Percentiles rank a stretch among this genome's conserved stretches.
These are phyloP conservation scores for Ceyx melanurus DNA, from an alignment of 2,113 vertebrate species.

Conservation along the genomic window DNA sequence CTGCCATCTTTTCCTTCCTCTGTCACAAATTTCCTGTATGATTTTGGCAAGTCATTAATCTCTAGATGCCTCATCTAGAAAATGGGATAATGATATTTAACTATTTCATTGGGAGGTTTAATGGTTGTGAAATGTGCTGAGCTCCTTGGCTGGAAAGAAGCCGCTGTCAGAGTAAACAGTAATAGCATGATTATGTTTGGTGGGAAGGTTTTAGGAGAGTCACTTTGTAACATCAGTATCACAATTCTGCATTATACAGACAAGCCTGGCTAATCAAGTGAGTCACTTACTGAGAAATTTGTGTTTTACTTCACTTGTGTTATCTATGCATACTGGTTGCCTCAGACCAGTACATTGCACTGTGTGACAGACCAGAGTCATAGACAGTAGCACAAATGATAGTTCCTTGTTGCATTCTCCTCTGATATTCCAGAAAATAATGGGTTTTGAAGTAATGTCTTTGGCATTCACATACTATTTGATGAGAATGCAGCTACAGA, in stretches of 20 bases:
- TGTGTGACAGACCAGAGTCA: neutral
- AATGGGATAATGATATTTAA: constrained; percentile 55
- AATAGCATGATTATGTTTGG: constrained; percentile 23
- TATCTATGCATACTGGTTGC: neutral
- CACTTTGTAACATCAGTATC: neutral
- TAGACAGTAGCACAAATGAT: neutral
- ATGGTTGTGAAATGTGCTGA: constrained; percentile 59
- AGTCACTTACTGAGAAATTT: neutral
- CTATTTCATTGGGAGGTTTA: constrained; percentile 38
- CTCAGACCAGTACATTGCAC: neutral
- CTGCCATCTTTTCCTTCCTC: neutral
- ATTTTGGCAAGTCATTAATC: constrained; percentile 10
- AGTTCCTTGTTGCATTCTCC: neutral
- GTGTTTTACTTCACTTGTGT: neutral
- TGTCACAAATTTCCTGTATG: constrained; percentile 23
- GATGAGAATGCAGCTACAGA: neutral
- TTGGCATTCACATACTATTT: neutral
- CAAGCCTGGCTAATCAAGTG: neutral
- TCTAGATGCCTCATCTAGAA: constrained; percentile 44
- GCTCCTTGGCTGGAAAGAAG: constrained; percentile 31
- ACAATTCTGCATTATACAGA: neutral
- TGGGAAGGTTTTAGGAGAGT: constrained; percentile 35
- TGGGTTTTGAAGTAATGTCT: neutral
- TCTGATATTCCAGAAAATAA: neutral
- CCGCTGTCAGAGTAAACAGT: constrained; percentile 31